These are phyloP conservation scores for Porites lutea DNA, from an alignment of 64 coral and sea anemone genomes.

Conservation along the genomic window DNA sequence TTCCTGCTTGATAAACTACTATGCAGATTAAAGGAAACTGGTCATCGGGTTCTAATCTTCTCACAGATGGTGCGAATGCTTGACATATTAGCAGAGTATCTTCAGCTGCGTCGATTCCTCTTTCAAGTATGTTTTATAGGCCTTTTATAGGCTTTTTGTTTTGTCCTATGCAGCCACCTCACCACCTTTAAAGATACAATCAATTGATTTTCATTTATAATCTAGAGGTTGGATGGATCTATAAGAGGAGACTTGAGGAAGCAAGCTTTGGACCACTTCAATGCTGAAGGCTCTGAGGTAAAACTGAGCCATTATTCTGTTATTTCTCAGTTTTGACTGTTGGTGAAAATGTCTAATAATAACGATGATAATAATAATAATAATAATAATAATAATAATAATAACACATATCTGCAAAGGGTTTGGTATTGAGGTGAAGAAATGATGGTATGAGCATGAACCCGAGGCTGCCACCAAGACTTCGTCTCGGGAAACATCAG, in stretches of 20 bases:
- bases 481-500: too few relatives aligned
- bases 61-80: conserved; percentile 99
- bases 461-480: too few relatives aligned
- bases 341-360: neutral
- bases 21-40: conserved; percentile 94
- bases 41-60: conserved; percentile 96
- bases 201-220: neutral
- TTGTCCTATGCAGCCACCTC: neutral
- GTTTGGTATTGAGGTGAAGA: too few relatives aligned
- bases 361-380: too few relatives aligned
- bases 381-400: too few relatives aligned
- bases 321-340: neutral
- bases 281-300: conserved; percentile 98
- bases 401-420: too few relatives aligned
- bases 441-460: too few relatives aligned
- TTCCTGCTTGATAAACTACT: conserved; percentile 94
- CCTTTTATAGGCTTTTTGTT: too few relatives aligned
- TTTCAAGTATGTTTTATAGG: conserved; percentile 80
- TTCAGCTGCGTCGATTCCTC: conserved; percentile 80
- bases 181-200: neutral
- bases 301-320: too few relatives aligned
- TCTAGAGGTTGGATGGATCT: conserved; percentile 93
- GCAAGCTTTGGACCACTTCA: conserved; percentile 97
- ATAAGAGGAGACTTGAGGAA: conserved; percentile 95
- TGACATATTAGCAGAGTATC: conserved; percentile 95